These are phyloP conservation scores for Chymomyza fuscimana DNA, from an alignment of 2,888 invertebrate genomes.

Conservation along the genomic window DNA sequence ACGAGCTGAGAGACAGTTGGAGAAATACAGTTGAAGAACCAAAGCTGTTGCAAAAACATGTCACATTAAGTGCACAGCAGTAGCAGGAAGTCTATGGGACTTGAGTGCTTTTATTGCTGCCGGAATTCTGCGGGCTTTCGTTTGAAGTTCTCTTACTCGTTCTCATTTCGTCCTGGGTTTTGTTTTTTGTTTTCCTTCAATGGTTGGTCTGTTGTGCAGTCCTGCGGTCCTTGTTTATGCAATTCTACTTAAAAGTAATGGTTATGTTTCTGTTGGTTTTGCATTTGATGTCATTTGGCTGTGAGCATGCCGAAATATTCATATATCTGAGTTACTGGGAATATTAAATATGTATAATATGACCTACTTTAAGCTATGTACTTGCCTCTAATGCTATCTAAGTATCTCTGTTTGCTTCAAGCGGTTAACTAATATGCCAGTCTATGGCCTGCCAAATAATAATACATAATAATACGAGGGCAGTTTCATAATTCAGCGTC, in stretches of 20 bases:
- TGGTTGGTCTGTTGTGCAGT: conserved; percentile 15
- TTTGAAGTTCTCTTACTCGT: conserved; percentile 50
- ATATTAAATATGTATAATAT: background rate
- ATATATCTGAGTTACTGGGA: conserved; percentile 13
- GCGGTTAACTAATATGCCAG: background rate
- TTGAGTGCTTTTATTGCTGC: conserved; percentile 69
- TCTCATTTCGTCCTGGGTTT: background rate
- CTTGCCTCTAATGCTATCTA: no score
- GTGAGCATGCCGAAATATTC: conserved; percentile 36
- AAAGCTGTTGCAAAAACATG: conserved; percentile 71
- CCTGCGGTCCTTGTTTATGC: conserved; percentile 51
- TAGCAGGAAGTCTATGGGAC: conserved; percentile 64
- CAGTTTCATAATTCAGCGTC: no score
- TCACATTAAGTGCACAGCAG: conserved; percentile 66
- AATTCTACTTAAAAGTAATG: conserved; percentile 67
- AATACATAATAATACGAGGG: background rate
- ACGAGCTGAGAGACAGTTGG: background rate
- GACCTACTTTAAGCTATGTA: conserved; percentile 13
- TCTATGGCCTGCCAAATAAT: background rate
- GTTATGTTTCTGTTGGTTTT: conserved; percentile 51
- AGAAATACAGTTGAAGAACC: conserved; percentile 32
- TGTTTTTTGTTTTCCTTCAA: background rate
- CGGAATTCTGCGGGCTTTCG: conserved; percentile 64
- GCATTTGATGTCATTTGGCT: conserved; percentile 26
- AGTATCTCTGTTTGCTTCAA: no score